Conservation (phyloP, 1,140 invertebrate genomes). For the Hycleus cichorii region DNA sequence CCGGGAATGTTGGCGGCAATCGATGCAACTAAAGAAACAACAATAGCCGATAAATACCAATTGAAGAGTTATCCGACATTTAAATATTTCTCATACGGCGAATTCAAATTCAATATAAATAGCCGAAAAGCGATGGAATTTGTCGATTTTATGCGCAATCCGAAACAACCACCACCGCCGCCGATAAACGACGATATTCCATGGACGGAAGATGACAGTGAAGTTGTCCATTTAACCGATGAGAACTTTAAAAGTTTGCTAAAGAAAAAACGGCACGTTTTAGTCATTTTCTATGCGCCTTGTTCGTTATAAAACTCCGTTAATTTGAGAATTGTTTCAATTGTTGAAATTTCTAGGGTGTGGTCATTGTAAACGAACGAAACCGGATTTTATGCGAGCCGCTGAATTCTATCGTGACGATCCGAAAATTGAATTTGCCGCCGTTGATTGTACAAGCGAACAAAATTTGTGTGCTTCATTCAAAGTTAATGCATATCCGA, state of each 20-base stretch:
- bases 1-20: slow-evolving; percentile 68
- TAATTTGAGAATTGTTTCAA: slow-evolving; percentile 1
- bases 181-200: slow-evolving; percentile 70
- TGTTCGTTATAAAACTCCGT: slow-evolving; percentile 53
- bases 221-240: slow-evolving; percentile 68
- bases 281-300: slow-evolving; percentile 89
- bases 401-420: slow-evolving; percentile 67
- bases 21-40: slow-evolving; percentile 70
- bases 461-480: slow-evolving; percentile 57
- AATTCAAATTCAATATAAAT: slow-evolving; percentile 68
- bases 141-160: slow-evolving; percentile 75
- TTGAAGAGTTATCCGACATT: slow-evolving; percentile 80
- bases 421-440: slow-evolving; percentile 67
- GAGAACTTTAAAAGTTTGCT: slow-evolving; percentile 61
- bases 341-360: slow-evolving; percentile 60
- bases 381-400: slow-evolving; percentile 74
- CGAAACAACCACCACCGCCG: slow-evolving; percentile 72
- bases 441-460: slow-evolving; percentile 74
- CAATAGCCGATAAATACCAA: slow-evolving; percentile 57
- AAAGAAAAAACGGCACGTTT: slow-evolving; percentile 68
- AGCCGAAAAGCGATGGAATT: slow-evolving; percentile 69
- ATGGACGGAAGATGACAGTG: slow-evolving; percentile 65
- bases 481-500: slow-evolving; percentile 78
- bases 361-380: slow-evolving; percentile 83
- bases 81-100: slow-evolving; percentile 71